Conservation (phyloP, 2,888 invertebrate species). For the Hyles lineata region DNA sequence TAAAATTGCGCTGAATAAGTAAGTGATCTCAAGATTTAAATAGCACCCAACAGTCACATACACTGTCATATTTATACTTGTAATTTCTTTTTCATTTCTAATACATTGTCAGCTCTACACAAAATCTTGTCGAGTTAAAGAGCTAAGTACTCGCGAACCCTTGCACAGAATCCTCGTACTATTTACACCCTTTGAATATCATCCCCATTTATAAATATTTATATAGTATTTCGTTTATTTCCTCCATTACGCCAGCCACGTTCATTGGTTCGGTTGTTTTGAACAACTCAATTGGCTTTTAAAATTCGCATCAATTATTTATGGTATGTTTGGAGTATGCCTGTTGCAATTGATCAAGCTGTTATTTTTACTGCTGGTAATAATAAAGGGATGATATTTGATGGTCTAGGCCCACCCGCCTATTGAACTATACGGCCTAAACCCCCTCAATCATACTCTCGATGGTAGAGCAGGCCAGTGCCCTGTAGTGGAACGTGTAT, state of each 20-base stretch:
- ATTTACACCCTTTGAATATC: constrained; percentile 60
- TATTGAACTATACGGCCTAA: too few relatives aligned
- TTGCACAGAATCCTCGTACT: constrained; percentile 34
- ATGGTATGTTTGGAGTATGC: not conserved
- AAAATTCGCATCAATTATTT: constrained; percentile 22
- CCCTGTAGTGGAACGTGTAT: too few relatives aligned
- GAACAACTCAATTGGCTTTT: constrained; percentile 13
- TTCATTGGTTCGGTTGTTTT: constrained; percentile 41
- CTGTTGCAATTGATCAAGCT: not conserved
- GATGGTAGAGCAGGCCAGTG: too few relatives aligned
- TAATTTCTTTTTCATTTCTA: constrained; percentile 1
- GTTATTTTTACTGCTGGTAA: not conserved
- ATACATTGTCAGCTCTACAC: constrained; percentile 11
- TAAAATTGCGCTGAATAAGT: too few relatives aligned
- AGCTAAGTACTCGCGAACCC: constrained; percentile 26
- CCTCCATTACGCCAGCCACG: constrained; percentile 37
- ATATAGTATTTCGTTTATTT: constrained; percentile 42
- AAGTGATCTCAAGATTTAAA: too few relatives aligned
- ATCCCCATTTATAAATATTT: constrained; percentile 46
- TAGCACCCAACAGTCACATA: too few relatives aligned
- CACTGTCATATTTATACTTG: too few relatives aligned
- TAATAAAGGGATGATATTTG: too few relatives aligned
- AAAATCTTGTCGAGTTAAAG: constrained; percentile 29
- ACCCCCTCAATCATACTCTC: too few relatives aligned
- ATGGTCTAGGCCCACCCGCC: too few relatives aligned